Evolutionary conservation across 53 echinoderm and acorn worm genomes (phyloP).

Genomic region (Stichopus horrens): DNA sequence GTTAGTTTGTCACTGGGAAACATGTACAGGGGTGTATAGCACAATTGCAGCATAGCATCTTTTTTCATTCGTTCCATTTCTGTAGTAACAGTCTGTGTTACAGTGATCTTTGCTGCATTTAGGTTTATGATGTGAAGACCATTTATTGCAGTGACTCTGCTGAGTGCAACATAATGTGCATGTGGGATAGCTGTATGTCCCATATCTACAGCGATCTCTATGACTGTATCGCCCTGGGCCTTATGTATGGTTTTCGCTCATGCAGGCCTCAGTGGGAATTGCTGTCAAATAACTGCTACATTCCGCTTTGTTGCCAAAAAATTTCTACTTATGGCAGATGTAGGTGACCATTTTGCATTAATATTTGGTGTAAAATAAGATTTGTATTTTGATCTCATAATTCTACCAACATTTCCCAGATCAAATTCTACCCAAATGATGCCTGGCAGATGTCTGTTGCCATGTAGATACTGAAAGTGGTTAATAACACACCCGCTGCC

Average conservation of each 20-base stretch:
- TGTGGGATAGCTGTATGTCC: slow-evolving; percentile 37
- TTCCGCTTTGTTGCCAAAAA: slow-evolving; percentile 17
- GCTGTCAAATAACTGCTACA: slow-evolving; percentile 39
- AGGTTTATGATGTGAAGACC: slow-evolving; percentile 40
- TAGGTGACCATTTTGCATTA: slow-evolving; percentile 24
- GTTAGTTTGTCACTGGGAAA: background rate
- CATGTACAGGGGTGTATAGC: slow-evolving; percentile 44
- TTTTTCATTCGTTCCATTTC: slow-evolving; percentile 39
- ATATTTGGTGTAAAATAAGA: background rate
- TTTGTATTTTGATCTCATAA: slow-evolving; percentile 11
- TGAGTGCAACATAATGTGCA: slow-evolving; percentile 56
- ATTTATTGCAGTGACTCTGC: slow-evolving; percentile 23
- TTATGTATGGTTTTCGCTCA: slow-evolving; percentile 54
- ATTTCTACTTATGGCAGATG: slow-evolving; percentile 41
- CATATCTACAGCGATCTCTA: slow-evolving; percentile 52
- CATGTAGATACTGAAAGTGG: slow-evolving; percentile 14
- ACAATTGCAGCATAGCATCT: slow-evolving; percentile 14
- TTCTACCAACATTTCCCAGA: background rate
- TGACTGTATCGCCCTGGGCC: slow-evolving; percentile 59
- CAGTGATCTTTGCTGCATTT: slow-evolving; percentile 49
- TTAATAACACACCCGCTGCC: slow-evolving; percentile 29
- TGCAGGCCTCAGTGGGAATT: slow-evolving; percentile 61
- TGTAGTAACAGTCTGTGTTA: slow-evolving; percentile 7
- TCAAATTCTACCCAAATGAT: slow-evolving; percentile 49
- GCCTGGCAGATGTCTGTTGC: background rate